These are phyloP conservation scores for pig (Sus scrofa) DNA, from an alignment of 2,113 vertebrate species.

Conservation along the genomic window DNA sequence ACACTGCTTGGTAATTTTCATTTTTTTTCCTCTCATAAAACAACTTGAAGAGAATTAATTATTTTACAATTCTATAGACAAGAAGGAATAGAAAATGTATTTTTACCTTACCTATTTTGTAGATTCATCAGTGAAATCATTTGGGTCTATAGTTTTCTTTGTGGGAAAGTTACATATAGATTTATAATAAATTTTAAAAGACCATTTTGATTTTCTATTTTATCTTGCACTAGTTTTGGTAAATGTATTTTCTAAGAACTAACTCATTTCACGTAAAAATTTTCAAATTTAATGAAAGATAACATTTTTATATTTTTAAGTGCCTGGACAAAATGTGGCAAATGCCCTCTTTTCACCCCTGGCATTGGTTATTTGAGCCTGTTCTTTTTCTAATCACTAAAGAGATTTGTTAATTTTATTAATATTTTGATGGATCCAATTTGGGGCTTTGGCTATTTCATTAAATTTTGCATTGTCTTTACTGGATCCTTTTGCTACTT, in stretches of 20 bases:
- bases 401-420: background rate
- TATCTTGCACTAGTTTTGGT: background rate
- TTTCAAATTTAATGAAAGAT: background rate
- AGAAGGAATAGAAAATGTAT: background rate
- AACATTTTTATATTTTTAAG: background rate
- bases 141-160: background rate
- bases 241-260: background rate
- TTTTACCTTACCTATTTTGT: background rate
- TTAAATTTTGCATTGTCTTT: background rate
- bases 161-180: background rate
- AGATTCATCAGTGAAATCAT: background rate
- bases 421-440: background rate
- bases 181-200: background rate
- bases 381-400: background rate
- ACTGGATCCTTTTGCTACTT: background rate
- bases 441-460: slow-evolving; percentile 3
- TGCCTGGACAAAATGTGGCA: background rate
- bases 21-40: slow-evolving; percentile 5
- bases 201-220: background rate
- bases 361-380: background rate
- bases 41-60: background rate
- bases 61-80: background rate
- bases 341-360: background rate
- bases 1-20: background rate
- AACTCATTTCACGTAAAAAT: background rate